Evolutionary conservation across 2,888 invertebrate species (phyloP).

Genomic region (Lithophane socia): DNA sequence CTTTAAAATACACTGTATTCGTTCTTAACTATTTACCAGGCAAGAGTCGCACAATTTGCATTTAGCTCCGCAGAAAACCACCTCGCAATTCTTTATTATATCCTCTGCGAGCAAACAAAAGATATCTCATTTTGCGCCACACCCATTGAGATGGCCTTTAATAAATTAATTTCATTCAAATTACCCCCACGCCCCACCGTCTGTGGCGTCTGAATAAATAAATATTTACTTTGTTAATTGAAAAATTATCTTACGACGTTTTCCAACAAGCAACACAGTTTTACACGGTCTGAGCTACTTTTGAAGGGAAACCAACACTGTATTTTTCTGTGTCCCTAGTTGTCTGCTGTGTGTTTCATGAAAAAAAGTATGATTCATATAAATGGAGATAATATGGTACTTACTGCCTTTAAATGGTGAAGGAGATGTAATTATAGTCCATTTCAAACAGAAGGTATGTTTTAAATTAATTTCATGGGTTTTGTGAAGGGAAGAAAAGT

Average conservation of each 20-base stretch:
- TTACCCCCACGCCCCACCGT: conserved; percentile 61
- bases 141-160: conserved; percentile 66
- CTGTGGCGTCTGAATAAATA: conserved; percentile 69
- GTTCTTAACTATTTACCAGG: conserved; percentile 7
- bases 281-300: conserved; percentile 2
- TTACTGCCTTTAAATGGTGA: conserved; percentile 16
- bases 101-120: conserved; percentile 53
- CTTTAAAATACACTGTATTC: conserved; percentile 3
- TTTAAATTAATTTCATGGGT: conserved; percentile 29
- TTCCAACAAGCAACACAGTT: conserved; percentile 39
- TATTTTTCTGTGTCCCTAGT: not conserved
- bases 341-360: not conserved
- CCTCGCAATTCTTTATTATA: conserved; percentile 41
- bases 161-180: conserved; percentile 80
- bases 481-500: not conserved
- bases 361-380: conserved; percentile 38
- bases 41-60: conserved; percentile 34
- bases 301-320: conserved; percentile 6
- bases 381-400: conserved; percentile 38
- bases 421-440: conserved; percentile 23
- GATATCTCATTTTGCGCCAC: conserved; percentile 63
- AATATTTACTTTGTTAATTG: conserved; percentile 78
- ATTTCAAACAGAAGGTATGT: conserved; percentile 18
- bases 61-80: conserved; percentile 29
- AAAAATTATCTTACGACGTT: conserved; percentile 71